Evolutionary conservation across 2,113 vertebrate genomes (phyloP).

Genomic region (Pluvianellus socialis): DNA sequence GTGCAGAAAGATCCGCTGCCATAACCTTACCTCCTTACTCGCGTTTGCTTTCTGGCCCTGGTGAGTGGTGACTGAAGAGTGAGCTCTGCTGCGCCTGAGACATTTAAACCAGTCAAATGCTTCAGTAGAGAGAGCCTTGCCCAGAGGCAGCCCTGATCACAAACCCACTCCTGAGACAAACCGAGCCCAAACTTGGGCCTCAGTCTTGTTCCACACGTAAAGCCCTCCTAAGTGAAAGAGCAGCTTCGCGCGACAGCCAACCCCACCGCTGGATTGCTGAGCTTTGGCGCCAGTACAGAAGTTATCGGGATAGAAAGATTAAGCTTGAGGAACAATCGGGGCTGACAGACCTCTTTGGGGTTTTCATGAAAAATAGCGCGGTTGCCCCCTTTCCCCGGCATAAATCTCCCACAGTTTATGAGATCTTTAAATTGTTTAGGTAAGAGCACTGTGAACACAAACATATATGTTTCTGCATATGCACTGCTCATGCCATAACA

Average conservation of each 20-base stretch:
- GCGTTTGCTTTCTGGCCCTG: background rate
- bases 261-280: background rate
- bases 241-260: background rate
- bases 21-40: background rate
- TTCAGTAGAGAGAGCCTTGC: background rate
- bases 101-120: background rate
- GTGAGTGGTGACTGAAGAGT: background rate
- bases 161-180: background rate
- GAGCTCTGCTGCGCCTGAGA: background rate
- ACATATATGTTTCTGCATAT: background rate
- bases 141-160: background rate
- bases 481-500: background rate
- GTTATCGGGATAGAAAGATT: background rate
- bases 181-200: background rate
- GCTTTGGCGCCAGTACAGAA: background rate
- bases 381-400: background rate
- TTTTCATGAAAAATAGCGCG: background rate
- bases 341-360: background rate
- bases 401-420: background rate
- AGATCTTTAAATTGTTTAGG: background rate
- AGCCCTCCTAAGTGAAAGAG: background rate
- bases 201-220: background rate
- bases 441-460: background rate
- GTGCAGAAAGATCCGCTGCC: background rate
- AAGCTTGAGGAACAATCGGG: background rate